Evolutionary conservation across 2,113 vertebrate genomes (phyloP), one percentile per base, ranked within the genome.

Genomic region (Chaetodon trifascialis): DNA sequence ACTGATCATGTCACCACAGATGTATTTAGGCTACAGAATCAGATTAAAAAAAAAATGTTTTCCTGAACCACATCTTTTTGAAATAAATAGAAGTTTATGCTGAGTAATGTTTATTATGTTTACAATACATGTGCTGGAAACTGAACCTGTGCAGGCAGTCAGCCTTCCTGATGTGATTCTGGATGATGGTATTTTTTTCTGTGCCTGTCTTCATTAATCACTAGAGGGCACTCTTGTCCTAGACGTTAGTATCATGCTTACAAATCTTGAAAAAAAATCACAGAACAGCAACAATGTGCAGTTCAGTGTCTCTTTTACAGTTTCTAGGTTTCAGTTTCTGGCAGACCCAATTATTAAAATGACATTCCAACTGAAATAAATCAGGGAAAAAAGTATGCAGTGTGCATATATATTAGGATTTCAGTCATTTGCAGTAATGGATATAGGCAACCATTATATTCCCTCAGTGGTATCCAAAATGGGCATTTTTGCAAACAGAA

Each of bases 211-310:
- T 21, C n/a, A 40, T 73, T 68, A 2, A 34, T 47, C 93, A 90
- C 77, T 87, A 94, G 93, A 76, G 89, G 92, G 84, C 85, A 67
- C 79, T 84, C 70, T 86, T 76, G 72, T 59, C 11, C 66, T 73
- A 76, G 23, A 30, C 4, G 40, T 60, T 59, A 44, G 3, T 17
- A 15, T 66, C 15, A 17, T 0, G 1, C n/a, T 60, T 63, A 34
- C 7, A 82, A 21, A 3, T 76, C 49, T 60, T 75, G 10, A 65
- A 38, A 5, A 49, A 55, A 55, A 19, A 1, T 52, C 19, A 66
- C 19, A 52, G 55, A 82, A 64, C 47, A 34, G 30, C 34, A 67
- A 46, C 30, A 70, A 16, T 56, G 23, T 16, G n/a, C 40, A 54
- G 25, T 49, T 10, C 42, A 14, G 12, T n/a, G 30, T 38, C 8